Conservation (phyloP, 2,888 invertebrate species). For the Hofmannophila pseudospretella region DNA sequence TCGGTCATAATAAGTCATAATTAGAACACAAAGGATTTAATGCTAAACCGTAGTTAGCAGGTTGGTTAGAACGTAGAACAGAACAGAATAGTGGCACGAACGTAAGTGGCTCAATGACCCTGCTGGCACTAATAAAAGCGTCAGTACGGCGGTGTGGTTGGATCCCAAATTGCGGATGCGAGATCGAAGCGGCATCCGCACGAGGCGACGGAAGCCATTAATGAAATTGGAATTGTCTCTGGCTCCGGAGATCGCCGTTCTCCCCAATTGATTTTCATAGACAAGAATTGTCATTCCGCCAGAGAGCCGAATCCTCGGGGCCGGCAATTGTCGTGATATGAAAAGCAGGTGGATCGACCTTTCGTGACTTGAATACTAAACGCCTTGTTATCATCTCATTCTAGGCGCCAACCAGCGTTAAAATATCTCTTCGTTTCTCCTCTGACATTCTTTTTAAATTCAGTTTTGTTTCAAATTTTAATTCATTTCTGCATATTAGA, state of each 20-base stretch:
- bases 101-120: conserved; percentile 6
- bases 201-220: conserved; percentile 59
- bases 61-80: background rate
- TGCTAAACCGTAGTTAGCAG: background rate
- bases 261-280: conserved; percentile 71
- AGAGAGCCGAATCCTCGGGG: conserved; percentile 60
- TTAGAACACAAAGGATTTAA: too few species aligned
- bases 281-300: conserved; percentile 66
- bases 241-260: conserved; percentile 49
- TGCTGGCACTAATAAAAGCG: conserved; percentile 15
- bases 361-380: conserved; percentile 65
- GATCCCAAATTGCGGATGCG: conserved; percentile 21
- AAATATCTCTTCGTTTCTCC: conserved; percentile 50
- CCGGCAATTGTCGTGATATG: conserved; percentile 73
- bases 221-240: conserved; percentile 64
- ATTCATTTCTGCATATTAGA: conserved; percentile 37
- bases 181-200: conserved; percentile 36
- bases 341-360: conserved; percentile 73
- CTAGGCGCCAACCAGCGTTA: conserved; percentile 52
- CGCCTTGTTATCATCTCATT: conserved; percentile 67
- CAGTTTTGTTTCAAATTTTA: conserved; percentile 42
- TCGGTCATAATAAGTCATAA: too few species aligned
- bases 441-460: conserved; percentile 47
- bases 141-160: conserved; percentile 14
- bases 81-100: background rate